Evolutionary conservation across 2,888 invertebrate genomes (phyloP).

Genomic region (Allophyes oxyacanthae): DNA sequence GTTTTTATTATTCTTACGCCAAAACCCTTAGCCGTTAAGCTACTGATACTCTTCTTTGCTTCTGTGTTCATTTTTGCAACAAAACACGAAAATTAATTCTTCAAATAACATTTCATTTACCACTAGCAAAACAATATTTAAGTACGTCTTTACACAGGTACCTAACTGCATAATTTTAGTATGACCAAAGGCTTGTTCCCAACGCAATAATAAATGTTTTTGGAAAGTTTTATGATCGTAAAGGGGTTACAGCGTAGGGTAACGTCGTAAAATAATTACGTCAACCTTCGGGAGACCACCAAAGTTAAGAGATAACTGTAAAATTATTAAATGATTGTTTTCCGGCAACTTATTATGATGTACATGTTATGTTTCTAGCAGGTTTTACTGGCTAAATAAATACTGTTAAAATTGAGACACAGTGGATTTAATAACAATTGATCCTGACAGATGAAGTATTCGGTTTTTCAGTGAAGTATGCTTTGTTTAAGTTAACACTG

Average conservation of each 20-base stretch:
- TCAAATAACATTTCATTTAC: background rate
- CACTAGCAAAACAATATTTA: slow-evolving; percentile 11
- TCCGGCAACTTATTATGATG: slow-evolving; percentile 54
- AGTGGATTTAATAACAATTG: background rate
- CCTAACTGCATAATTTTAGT: slow-evolving; percentile 25
- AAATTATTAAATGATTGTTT: slow-evolving; percentile 43
- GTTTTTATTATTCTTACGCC: too few relatives aligned
- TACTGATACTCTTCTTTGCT: too few relatives aligned
- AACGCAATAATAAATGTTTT: slow-evolving; percentile 65
- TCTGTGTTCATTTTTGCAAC: background rate
- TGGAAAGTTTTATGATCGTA: slow-evolving; percentile 84
- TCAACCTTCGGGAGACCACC: slow-evolving; percentile 61
- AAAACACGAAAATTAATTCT: background rate
- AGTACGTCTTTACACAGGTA: slow-evolving; percentile 22
- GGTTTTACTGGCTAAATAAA: slow-evolving; percentile 30
- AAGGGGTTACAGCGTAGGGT: slow-evolving; percentile 75
- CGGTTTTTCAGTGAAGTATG: too few relatives aligned
- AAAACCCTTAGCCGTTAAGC: background rate
- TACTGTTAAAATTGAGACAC: slow-evolving; percentile 18
- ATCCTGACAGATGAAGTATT: too few relatives aligned
- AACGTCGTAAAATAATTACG: slow-evolving; percentile 79
- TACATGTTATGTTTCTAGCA: slow-evolving; percentile 44
- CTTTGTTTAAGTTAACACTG: too few relatives aligned
- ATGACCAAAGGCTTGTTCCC: slow-evolving; percentile 6
- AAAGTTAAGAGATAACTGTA: slow-evolving; percentile 72